Percentiles rank a stretch among this genome's conserved stretches.
Conservation (phyloP, 2,797 vertebrate species). For the Cossypha caffra region DNA sequence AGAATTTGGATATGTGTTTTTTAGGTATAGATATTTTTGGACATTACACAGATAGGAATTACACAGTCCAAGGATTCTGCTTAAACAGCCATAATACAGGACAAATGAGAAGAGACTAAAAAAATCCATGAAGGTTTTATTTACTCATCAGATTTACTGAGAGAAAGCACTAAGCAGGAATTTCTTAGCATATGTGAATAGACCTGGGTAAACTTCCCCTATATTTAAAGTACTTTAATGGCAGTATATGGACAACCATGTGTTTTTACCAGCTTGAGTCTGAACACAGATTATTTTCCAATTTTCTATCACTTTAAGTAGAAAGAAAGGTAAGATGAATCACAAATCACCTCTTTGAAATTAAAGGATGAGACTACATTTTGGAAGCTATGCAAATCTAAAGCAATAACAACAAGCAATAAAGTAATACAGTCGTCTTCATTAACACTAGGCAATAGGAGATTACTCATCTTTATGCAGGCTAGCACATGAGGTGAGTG, state of each 20-base stretch:
- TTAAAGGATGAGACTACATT: neutral
- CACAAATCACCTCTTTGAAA: neutral
- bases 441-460: neutral
- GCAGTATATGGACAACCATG: neutral
- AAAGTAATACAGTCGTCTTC: neutral
- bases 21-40: neutral
- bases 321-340: neutral
- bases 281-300: neutral
- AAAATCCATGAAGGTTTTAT: neutral
- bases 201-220: neutral
- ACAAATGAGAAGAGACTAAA: neutral
- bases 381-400: neutral
- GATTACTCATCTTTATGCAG: neutral
- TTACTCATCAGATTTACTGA: neutral
- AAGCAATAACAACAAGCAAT: neutral
- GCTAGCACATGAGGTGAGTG: neutral
- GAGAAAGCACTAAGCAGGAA: neutral
- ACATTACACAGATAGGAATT: neutral
- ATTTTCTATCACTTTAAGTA: neutral
- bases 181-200: neutral
- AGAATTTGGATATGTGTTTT: neutral
- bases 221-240: neutral
- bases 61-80: neutral
- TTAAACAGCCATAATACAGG: neutral
- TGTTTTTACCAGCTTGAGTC: neutral